Base-by-base conservation (phyloP, 2,113 vertebrate species). In the Mola mola region DNA sequence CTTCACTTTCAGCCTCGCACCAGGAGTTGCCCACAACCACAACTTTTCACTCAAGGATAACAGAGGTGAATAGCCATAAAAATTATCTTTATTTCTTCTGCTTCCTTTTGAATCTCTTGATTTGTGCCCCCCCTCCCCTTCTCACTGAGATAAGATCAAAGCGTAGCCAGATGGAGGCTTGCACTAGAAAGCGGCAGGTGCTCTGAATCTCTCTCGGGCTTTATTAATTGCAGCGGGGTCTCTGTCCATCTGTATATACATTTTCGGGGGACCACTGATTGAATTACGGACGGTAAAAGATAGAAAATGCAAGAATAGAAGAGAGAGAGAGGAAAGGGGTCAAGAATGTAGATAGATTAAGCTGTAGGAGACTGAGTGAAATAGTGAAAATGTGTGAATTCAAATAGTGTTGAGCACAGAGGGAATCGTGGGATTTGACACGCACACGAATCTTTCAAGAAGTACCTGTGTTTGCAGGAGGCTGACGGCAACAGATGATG, bases 31-130 rank as follows among this genome's bases (percentile, higher is more conserved):
- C 59, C 94, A 96, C 79, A 98, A 98, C 88, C 92, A 95, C 69
- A 99, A 98, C 87, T 99, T 99, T 89, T 96, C 96, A n/a, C 90
- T 99, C 58, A 92, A 91, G 92, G 95, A 98, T 88, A 97, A 97
- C 89, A 90, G 93, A 95, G 96, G 97, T 99, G 86, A 34, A 90
- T 86, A 6, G 31, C 22, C 55, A 55, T 43, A 4, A 13, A 43
- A 21, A 6, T 20, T 6, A 2, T 4, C 25, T 15, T 25, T 16
- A 34, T n/a, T 4, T 3, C 49, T 22, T 20, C 41, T 1, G 4
- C 6, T 19, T 8, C 21, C 11, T 10, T 31, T 19, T 4, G 26
- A 11, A 6, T 20, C 15, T 46, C 6, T 28, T 12, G 17, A 20
- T 43, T 22, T 6, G 3, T 49, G 19, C n/a, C 47, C 1, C 8